Percentiles rank a stretch among this genome's conserved stretches.
phyloP scores from a whole-genome alignment of 2,888 invertebrate species.

The Argyra leucocephala region DNA sequence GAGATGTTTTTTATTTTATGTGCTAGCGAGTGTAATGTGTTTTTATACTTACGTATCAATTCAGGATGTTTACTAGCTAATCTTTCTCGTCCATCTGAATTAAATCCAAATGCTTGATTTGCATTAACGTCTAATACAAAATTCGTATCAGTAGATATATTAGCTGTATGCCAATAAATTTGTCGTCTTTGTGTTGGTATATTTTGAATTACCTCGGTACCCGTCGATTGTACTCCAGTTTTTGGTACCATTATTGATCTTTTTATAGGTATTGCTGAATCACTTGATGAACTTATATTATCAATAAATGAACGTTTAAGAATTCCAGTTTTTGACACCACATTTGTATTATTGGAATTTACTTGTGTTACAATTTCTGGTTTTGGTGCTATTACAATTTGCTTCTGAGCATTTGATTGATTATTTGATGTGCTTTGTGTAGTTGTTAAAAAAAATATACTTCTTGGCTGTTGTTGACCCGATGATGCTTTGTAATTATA shows the following conservation, averaged over 20 bases:
- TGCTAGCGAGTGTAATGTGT: no score
- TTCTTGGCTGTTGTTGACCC: neutral
- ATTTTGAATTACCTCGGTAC: conserved; percentile 22
- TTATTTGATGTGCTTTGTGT: no score
- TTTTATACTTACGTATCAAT: conserved; percentile 47
- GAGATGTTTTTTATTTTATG: no score
- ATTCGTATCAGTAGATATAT: conserved; percentile 48
- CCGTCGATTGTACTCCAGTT: conserved; percentile 17
- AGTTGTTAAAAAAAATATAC: no score
- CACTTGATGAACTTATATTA: conserved; percentile 13
- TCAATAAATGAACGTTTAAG: neutral
- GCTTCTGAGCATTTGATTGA: no score
- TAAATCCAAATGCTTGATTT: conserved; percentile 41
- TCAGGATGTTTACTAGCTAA: conserved; percentile 57
- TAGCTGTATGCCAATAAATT: conserved; percentile 51
- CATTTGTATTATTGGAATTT: neutral
- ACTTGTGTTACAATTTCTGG: neutral
- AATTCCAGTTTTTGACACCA: neutral
- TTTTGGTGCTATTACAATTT: neutral
- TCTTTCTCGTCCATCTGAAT: conserved; percentile 47
- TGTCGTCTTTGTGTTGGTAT: conserved; percentile 32
- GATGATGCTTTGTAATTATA: conserved; percentile 32
- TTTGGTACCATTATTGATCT: conserved; percentile 14
- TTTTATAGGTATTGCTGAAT: conserved; percentile 21
- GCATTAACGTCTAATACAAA: conserved; percentile 52